Evolutionary conservation across 2,888 invertebrate species (phyloP), one percentile per base, ranked within the genome.

Genomic region (Abscondita cerata): DNA sequence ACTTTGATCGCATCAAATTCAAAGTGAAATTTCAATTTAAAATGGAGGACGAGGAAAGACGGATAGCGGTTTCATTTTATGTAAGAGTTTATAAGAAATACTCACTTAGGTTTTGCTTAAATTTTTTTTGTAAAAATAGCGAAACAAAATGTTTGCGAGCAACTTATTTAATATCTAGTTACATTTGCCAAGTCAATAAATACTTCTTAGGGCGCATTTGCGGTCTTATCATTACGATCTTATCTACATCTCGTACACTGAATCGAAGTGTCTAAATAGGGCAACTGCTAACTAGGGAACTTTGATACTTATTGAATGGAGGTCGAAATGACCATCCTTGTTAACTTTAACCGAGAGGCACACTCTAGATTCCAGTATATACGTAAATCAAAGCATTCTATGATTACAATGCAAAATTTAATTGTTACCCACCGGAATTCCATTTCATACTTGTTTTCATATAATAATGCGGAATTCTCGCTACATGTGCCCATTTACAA

Each of bases 1-100:
- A 74, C 77, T 76, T 76, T 76, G 76, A 76, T 75, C 73, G 73
- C 70, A 69, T 71, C 75, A 73, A 73, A 76, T 73, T 75, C 76
- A 76, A 77, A 76, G 77, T 75, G 74, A 75, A 76, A 76, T 77
- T 77, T 76, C 74, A 76, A 77, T 77, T 77, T 76, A 75, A 76
- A 76, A 76, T 76, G 70, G 72, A 73, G 72, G 72, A 72, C 73
- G 73, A 74, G 69, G 66, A 64, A 73, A 72, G 67, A 68, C 67
- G 68, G 70, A 71, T 72, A 61, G 72, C 70, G 73, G 74, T 73
- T 74, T 75, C 73, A 71, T 73, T 74, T 72, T 68, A 68, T 67
- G 72, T 68, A 66, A 70, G 57, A 70, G 68, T 70, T 67, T 65
- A 66, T 70, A 66, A 70, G 63, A 64, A 66, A 65, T 66, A 65